Conservation (phyloP, 2,113 vertebrate species). For the Psettodes erumei region DNA sequence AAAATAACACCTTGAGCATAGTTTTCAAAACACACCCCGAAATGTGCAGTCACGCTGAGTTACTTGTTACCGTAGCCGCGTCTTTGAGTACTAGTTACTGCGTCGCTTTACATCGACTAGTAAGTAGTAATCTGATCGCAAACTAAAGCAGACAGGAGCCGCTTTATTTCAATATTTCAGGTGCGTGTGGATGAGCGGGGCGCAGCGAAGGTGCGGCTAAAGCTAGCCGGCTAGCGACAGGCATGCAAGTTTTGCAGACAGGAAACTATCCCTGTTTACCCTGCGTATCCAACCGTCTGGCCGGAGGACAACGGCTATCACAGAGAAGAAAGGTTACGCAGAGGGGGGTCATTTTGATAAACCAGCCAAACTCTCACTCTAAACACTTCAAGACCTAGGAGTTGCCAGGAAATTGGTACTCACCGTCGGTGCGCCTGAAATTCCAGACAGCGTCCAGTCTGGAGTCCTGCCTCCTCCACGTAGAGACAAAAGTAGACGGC, state of each 20-base stretch:
- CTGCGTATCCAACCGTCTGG: not conserved
- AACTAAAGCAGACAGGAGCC: not conserved
- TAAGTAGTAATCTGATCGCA: not conserved
- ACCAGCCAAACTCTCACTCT: not conserved
- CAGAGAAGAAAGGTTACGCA: not conserved
- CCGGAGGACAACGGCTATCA: not conserved
- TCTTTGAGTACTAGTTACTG: not conserved
- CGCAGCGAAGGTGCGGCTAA: constrained; percentile 50
- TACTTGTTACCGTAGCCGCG: no score
- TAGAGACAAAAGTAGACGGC: constrained; percentile 70
- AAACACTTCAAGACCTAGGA: constrained; percentile 25
- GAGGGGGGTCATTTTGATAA: not conserved
- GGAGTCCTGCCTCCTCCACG: constrained; percentile 73
- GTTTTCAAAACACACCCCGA: not conserved
- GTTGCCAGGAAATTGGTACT: constrained; percentile 71
- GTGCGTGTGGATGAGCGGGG: constrained; percentile 34
- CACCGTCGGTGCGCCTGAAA: constrained; percentile 72
- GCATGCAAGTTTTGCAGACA: constrained; percentile 62
- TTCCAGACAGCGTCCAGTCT: constrained; percentile 72
- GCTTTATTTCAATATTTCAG: not conserved
- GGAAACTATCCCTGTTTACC: constrained; percentile 55
- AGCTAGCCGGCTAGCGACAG: constrained; percentile 64
- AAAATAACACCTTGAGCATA: not conserved
- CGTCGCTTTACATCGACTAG: not conserved
- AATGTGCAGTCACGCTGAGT: not conserved